phyloP scores from a whole-genome alignment of 2,888 invertebrate genomes.

The Pachliopta kotzebuea region DNA sequence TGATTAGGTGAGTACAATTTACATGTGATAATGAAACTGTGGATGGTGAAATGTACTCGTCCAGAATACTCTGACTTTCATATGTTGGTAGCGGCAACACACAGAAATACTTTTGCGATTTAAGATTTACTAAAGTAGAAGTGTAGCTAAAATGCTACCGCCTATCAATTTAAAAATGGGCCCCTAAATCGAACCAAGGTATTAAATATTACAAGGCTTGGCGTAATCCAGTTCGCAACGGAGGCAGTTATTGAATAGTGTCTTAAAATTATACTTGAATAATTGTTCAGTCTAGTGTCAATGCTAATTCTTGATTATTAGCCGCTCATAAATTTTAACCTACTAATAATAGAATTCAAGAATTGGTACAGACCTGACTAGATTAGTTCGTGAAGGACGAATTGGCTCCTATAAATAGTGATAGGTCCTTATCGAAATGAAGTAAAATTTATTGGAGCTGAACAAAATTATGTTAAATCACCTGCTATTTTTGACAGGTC shows the following conservation, averaged over 20 bases:
- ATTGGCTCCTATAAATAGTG: constrained; percentile 37
- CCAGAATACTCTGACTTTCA: too few relatives aligned
- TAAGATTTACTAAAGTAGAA: too few relatives aligned
- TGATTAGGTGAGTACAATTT: too few relatives aligned
- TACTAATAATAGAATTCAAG: constrained; percentile 33
- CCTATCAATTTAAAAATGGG: too few relatives aligned
- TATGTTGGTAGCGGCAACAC: too few relatives aligned
- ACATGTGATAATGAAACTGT: too few relatives aligned
- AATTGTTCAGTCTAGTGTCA: constrained; percentile 42
- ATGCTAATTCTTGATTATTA: constrained; percentile 44
- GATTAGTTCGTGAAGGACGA: constrained; percentile 32
- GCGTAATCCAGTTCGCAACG: not conserved
- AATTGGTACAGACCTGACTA: constrained; percentile 33
- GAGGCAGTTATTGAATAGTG: constrained; percentile 34
- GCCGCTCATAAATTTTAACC: constrained; percentile 38
- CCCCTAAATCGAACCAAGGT: too few relatives aligned
- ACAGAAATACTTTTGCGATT: too few relatives aligned
- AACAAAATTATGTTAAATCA: constrained; percentile 24
- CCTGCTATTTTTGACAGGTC: constrained; percentile 19
- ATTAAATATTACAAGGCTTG: too few relatives aligned
- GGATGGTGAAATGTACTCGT: too few relatives aligned
- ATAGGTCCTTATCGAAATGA: constrained; percentile 25
- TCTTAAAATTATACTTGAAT: constrained; percentile 39
- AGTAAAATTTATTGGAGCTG: constrained; percentile 21
- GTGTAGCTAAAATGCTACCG: too few relatives aligned